Conservation (phyloP, 2,797 vertebrate species). For the Hafferia zeledoni region DNA sequence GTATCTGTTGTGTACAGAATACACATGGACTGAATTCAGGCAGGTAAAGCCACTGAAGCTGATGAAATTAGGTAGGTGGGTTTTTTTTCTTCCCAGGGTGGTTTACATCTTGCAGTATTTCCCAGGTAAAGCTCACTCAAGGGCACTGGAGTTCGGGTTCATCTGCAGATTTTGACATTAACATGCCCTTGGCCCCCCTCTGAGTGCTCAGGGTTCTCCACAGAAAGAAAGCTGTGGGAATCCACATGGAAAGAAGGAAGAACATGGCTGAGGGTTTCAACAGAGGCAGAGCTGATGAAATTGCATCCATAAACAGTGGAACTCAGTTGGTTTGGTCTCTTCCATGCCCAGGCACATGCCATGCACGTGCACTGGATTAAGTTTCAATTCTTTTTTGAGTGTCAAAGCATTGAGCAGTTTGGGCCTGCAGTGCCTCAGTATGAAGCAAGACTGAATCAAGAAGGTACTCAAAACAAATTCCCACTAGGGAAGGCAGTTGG, state of each 20-base stretch:
- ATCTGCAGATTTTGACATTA: not conserved
- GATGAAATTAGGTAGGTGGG: not conserved
- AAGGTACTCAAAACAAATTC: not conserved
- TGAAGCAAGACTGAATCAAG: not conserved
- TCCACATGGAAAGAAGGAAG: not conserved
- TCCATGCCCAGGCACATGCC: rapidly evolving
- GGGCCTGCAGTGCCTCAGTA: not conserved
- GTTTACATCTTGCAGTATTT: not conserved
- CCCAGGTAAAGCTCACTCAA: not conserved
- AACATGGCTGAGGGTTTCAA: not conserved
- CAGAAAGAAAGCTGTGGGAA: not conserved
- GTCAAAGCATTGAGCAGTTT: not conserved
- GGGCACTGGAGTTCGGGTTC: not conserved
- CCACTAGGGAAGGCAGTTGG: not conserved
- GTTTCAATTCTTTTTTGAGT: not conserved
- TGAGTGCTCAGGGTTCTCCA: not conserved
- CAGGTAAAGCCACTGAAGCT: not conserved
- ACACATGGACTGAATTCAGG: not conserved
- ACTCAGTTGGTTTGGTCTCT: not conserved
- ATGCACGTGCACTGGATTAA: not conserved
- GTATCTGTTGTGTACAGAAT: not conserved
- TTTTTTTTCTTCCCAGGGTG: not conserved
- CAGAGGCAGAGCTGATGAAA: not conserved
- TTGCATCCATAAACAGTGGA: not conserved
- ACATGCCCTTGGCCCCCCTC: not conserved